Conservation (phyloP, 2,113 vertebrate species). For the Hippocampus zosterae region DNA sequence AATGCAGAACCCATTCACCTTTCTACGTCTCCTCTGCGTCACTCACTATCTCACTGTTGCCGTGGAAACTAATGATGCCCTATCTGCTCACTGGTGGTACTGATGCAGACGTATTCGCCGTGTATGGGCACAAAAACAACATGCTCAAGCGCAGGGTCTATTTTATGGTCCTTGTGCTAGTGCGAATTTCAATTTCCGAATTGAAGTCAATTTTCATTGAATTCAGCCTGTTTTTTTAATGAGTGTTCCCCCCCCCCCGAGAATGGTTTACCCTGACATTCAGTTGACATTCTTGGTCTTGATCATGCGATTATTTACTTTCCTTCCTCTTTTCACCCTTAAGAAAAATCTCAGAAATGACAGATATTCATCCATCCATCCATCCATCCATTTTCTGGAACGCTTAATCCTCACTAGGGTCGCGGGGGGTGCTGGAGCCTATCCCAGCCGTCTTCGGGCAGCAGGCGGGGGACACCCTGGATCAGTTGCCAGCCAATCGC, state of each 20-base stretch:
- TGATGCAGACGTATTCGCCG: constrained; percentile 66
- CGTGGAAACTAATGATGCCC: constrained; percentile 73
- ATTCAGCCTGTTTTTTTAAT: no score
- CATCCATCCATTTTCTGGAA: no score
- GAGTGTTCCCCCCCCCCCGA: no score
- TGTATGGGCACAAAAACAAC: constrained; percentile 47
- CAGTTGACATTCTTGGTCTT: neutral
- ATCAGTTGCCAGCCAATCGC: no score
- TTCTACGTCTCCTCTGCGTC: constrained; percentile 58
- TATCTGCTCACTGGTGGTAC: constrained; percentile 55
- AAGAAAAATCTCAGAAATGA: neutral
- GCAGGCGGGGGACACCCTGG: no score
- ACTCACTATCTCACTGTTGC: constrained; percentile 70
- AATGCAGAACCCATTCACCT: constrained; percentile 58
- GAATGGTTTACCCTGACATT: neutral
- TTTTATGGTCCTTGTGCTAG: neutral
- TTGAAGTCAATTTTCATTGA: neutral
- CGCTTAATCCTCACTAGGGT: no score
- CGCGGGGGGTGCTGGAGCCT: no score
- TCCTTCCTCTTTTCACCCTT: neutral
- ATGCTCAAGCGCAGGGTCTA: constrained; percentile 18
- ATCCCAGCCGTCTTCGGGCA: no score
- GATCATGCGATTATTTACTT: neutral
- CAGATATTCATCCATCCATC: no score
- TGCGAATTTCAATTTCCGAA: no score